Evolutionary conservation across 2,113 vertebrate species (phyloP).

Genomic region (Siniperca chuatsi): DNA sequence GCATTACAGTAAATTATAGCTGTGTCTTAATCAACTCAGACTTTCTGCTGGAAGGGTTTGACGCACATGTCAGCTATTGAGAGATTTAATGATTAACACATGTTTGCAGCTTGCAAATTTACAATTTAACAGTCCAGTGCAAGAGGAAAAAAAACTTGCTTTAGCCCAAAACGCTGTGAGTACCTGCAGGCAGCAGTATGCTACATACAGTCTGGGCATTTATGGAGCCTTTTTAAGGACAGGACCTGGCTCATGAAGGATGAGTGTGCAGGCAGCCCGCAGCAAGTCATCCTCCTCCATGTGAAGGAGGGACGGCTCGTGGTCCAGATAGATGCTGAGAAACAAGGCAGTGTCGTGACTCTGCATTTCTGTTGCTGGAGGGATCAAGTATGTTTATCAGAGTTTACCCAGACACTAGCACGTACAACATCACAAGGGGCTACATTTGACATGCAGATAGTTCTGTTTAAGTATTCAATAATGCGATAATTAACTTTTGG

Average conservation of each 20-base stretch:
- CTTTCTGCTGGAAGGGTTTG: constrained; percentile 13
- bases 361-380: neutral
- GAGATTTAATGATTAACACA: constrained; percentile 37
- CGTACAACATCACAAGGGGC: neutral
- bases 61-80: constrained; percentile 22
- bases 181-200: constrained; percentile 8
- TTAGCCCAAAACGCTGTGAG: neutral
- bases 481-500: no score
- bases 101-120: constrained; percentile 50
- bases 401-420: neutral
- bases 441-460: no score
- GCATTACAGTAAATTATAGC: constrained; percentile 17
- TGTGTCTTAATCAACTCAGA: constrained; percentile 12
- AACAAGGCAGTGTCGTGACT: neutral
- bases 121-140: constrained; percentile 47
- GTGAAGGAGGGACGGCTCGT: no score
- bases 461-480: neutral
- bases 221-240: neutral
- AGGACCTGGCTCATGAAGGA: neutral
- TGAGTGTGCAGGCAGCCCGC: neutral
- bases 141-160: neutral
- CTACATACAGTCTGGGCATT: no score
- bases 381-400: neutral
- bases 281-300: neutral
- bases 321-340: neutral